Evolutionary conservation across 2,888 invertebrate species (phyloP).

Genomic region (Melieria omissa): DNA sequence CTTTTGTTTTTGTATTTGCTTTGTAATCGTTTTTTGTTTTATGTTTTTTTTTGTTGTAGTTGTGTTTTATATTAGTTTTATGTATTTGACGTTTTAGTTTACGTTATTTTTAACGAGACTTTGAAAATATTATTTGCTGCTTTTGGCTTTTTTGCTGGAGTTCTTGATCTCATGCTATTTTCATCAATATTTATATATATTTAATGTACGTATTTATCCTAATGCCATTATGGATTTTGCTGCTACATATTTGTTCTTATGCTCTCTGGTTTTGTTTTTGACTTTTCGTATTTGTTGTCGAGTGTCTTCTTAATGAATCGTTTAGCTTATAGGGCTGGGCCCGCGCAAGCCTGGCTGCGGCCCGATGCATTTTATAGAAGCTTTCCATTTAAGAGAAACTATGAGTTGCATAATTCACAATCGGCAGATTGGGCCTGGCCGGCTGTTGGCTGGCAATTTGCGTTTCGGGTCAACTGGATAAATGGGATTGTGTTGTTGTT

Average conservation of each 20-base stretch:
- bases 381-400: slow-evolving; percentile 57
- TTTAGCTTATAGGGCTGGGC: slow-evolving; percentile 19
- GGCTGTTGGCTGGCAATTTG: too few species aligned
- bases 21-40: slow-evolving; percentile 36
- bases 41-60: slow-evolving; percentile 43
- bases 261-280: slow-evolving; percentile 26
- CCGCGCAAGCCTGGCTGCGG: too few species aligned
- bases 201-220: slow-evolving; percentile 31
- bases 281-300: neutral
- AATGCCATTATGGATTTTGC: slow-evolving; percentile 3
- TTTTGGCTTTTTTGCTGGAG: too few species aligned
- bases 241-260: slow-evolving; percentile 26
- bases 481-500: neutral
- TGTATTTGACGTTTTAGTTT: slow-evolving; percentile 6
- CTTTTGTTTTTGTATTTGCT: slow-evolving; percentile 3
- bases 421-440: too few species aligned
- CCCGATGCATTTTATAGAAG: slow-evolving; percentile 51
- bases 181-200: slow-evolving; percentile 2
- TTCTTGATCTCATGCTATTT: neutral
- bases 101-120: slow-evolving; percentile 2
- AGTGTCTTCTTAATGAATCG: neutral
- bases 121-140: too few species aligned
- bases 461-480: too few species aligned
- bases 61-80: slow-evolving; percentile 31
- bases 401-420: neutral